These are phyloP conservation scores for Eudasyphora cyanicolor DNA, from an alignment of 2,888 invertebrate genomes.

Conservation along the genomic window DNA sequence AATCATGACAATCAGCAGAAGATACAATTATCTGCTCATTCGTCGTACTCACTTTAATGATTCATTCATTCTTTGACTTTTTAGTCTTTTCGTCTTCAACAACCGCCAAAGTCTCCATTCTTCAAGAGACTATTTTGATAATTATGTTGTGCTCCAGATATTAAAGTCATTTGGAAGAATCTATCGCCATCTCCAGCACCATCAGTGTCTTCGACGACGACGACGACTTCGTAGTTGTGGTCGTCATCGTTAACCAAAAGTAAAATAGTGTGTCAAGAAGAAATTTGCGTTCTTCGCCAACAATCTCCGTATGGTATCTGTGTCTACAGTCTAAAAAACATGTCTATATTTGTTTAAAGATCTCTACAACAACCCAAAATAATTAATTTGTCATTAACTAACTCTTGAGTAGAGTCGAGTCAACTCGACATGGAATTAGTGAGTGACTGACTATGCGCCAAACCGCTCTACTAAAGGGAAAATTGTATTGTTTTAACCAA, in stretches of 20 bases:
- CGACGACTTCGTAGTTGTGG: not conserved
- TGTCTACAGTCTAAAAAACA: not conserved
- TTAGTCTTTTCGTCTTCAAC: constrained; percentile 1
- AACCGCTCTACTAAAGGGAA: constrained; percentile 11
- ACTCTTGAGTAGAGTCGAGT: not conserved
- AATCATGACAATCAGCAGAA: constrained; percentile 61
- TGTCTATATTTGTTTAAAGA: constrained; percentile 21
- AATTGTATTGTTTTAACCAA: constrained; percentile 21
- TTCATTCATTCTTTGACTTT: constrained; percentile 32
- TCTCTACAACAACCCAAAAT: not conserved
- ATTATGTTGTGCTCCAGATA: constrained; percentile 66
- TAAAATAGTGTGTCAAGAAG: constrained; percentile 53
- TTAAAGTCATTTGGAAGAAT: constrained; percentile 56
- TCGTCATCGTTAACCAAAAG: constrained; percentile 4
- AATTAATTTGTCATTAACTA: constrained; percentile 34
- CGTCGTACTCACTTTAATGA: constrained; percentile 44
- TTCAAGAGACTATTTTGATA: constrained; percentile 24
- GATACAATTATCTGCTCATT: constrained; percentile 60
- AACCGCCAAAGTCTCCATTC: not conserved
- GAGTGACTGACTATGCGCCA: too few species aligned
- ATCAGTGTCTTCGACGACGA: not conserved
- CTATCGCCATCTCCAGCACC: not conserved
- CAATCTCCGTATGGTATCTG: not conserved
- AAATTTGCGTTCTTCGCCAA: constrained; percentile 55
- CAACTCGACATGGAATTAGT: not conserved